Conservation (phyloP, 2,797 vertebrate species). For the Gallinago stenura region DNA sequence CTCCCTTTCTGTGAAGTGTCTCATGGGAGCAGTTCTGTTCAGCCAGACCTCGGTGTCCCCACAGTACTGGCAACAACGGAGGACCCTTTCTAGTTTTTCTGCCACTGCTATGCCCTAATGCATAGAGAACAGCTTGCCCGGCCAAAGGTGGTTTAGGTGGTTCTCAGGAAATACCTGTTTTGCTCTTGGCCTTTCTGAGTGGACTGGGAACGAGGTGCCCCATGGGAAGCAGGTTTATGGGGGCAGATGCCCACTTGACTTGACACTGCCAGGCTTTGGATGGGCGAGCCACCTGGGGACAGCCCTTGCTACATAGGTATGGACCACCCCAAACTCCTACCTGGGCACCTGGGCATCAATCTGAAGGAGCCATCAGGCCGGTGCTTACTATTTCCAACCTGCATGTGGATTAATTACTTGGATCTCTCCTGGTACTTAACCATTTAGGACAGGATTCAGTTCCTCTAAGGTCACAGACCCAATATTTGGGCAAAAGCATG, state of each 20-base stretch:
- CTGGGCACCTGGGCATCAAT: background rate
- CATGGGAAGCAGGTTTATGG: background rate
- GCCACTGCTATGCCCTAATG: background rate
- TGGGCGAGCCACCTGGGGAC: accelerated
- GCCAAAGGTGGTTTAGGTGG: background rate
- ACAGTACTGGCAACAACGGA: accelerated
- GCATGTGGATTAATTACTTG: background rate
- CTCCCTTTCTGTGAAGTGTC: background rate
- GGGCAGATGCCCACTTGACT: background rate
- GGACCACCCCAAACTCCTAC: background rate
- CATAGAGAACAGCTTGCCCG: background rate
- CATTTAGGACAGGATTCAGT: background rate
- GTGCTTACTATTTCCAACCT: background rate
- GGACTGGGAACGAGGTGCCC: background rate
- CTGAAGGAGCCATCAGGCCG: background rate
- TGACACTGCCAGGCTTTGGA: background rate
- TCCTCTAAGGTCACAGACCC: background rate
- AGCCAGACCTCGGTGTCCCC: background rate
- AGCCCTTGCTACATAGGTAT: background rate
- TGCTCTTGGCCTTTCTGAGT: background rate
- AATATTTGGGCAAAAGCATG: background rate
- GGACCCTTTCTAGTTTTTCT: background rate
- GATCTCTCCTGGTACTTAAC: background rate
- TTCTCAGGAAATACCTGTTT: background rate
- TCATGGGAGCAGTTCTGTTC: background rate